Evolutionary conservation across 2,797 vertebrate species (phyloP).

Genomic region (Heteromormyrus szaboi): DNA sequence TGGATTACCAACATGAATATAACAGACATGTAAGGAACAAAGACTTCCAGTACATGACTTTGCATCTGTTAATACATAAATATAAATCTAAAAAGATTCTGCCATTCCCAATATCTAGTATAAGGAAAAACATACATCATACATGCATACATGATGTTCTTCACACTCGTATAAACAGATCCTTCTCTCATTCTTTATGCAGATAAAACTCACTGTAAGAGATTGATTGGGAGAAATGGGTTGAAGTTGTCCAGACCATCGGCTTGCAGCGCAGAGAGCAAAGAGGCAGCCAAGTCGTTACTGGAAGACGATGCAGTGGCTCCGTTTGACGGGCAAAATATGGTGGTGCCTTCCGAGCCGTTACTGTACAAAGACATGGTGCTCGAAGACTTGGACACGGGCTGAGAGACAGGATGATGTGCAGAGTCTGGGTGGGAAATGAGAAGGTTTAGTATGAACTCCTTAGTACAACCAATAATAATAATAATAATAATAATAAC

Average conservation of each 20-base stretch:
- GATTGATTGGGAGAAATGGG: constrained; percentile 70
- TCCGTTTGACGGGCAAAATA: constrained; percentile 67
- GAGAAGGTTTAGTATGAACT: not conserved
- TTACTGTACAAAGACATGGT: constrained; percentile 69
- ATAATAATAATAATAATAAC: not conserved
- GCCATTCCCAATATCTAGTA: not conserved
- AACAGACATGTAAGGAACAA: not conserved
- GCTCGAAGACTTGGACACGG: constrained; percentile 71
- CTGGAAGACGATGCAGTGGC: constrained; percentile 67
- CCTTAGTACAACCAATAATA: not conserved
- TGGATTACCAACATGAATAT: not conserved
- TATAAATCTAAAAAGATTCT: not conserved
- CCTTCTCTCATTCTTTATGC: not conserved
- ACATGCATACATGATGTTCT: not conserved
- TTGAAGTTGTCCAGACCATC: constrained; percentile 67
- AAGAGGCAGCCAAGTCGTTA: constrained; percentile 64
- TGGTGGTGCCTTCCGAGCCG: constrained; percentile 64
- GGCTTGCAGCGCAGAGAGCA: constrained; percentile 58
- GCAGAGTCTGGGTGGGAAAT: constrained; percentile 45
- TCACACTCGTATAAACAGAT: not conserved
- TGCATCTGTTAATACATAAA: not conserved
- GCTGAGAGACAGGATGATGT: constrained; percentile 51
- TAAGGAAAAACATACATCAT: not conserved
- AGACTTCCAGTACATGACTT: not conserved
- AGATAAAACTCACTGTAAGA: constrained; percentile 66